Percentiles rank a stretch among this genome's conserved stretches.
These are phyloP conservation scores for Pogona vitticeps DNA, from an alignment of 2,113 vertebrate genomes.

Conservation along the genomic window DNA sequence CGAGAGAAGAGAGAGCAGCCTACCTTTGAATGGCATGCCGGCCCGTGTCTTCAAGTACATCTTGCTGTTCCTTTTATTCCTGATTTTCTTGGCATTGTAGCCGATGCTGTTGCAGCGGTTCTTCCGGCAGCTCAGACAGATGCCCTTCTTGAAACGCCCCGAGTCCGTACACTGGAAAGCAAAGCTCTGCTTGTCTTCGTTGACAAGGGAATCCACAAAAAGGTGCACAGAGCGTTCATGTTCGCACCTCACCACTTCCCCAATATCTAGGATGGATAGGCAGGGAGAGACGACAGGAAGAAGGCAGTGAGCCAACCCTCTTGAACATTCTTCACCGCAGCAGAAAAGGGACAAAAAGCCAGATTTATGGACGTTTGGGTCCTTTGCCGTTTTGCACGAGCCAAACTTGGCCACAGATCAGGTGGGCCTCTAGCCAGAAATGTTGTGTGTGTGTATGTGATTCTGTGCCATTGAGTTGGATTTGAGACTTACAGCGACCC, in stretches of 20 bases:
- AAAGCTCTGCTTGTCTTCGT: slow-evolving; percentile 90
- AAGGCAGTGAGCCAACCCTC: neutral
- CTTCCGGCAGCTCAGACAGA: slow-evolving; percentile 97
- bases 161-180: slow-evolving; percentile 91
- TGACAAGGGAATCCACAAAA: slow-evolving; percentile 94
- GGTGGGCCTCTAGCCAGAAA: neutral
- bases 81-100: slow-evolving; percentile 87
- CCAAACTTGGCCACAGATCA: fast-evolving
- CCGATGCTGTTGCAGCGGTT: slow-evolving; percentile 94
- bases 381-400: fast-evolving
- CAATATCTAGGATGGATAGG: slow-evolving; percentile 79
- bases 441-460: neutral
- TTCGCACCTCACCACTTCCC: slow-evolving; percentile 90
- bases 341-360: no score
- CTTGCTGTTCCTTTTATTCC: slow-evolving; percentile 87
- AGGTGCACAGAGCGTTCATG: slow-evolving; percentile 92
- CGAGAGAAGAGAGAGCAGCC: fast-evolving
- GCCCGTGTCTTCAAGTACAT: slow-evolving; percentile 97
- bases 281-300: neutral
- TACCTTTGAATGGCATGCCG: slow-evolving; percentile 92
- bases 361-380: fast-evolving
- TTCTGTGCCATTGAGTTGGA: no score
- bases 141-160: slow-evolving; percentile 92
- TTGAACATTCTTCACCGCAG: neutral
- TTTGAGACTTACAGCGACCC: no score